phyloP scores from a whole-genome alignment of 1,140 invertebrate genomes.

The Drosophila funebris region DNA sequence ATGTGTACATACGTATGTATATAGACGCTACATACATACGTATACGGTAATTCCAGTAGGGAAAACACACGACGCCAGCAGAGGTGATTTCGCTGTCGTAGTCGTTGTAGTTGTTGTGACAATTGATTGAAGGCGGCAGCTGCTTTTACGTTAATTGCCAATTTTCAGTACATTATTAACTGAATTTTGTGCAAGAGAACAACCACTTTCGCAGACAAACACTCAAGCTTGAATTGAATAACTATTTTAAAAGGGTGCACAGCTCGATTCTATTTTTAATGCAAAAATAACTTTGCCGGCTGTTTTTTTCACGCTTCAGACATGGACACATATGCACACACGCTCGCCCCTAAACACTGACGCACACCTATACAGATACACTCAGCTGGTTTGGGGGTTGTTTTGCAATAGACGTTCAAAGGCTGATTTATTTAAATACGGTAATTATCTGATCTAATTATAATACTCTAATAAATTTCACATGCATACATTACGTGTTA shows the following conservation, averaged over 20 bases:
- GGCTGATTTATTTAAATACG: not conserved
- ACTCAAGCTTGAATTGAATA: conserved; percentile 12
- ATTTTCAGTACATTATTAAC: conserved; percentile 45
- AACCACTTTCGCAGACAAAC: conserved; percentile 3
- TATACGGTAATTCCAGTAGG: conserved; percentile 5
- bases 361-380: conserved; percentile 13
- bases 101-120: conserved; percentile 1
- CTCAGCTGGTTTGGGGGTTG: conserved; percentile 37
- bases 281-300: conserved; percentile 55
- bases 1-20: conserved; percentile 1
- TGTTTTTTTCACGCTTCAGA: conserved; percentile 44
- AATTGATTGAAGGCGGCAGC: conserved; percentile 30
- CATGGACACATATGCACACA: conserved; percentile 29
- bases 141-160: conserved; percentile 34
- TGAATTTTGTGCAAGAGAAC: conserved; percentile 5
- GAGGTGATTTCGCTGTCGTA: not conserved
- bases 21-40: not conserved
- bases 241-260: conserved; percentile 18
- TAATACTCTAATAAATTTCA: conserved; percentile 8
- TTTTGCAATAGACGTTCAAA: conserved; percentile 50
- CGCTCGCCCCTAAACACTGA: conserved; percentile 5
- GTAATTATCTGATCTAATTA: not conserved
- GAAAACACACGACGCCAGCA: conserved; percentile 9
- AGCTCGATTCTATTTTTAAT: conserved; percentile 49
- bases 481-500: not conserved